Evolutionary conservation across 2,797 vertebrate genomes (phyloP).

Genomic region (Sus cebifrons): DNA sequence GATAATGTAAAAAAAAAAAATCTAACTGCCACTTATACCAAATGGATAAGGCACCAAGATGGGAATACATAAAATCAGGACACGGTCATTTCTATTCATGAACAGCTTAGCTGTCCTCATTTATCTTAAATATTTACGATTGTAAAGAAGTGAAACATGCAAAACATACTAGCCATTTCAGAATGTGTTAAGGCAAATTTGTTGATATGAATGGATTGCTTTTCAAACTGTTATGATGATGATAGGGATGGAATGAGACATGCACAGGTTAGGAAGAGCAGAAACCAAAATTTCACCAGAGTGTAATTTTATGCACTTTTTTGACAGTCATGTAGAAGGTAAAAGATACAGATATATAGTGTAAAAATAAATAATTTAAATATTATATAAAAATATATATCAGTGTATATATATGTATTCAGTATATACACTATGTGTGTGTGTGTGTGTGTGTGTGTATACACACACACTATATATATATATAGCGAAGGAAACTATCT

Average conservation of each 20-base stretch:
- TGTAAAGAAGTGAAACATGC: conserved; percentile 61
- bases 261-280: not conserved
- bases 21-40: conserved; percentile 62
- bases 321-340: not conserved
- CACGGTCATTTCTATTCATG: conserved; percentile 57
- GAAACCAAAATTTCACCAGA: not conserved
- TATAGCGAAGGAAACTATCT: not conserved
- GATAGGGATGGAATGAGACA: not conserved
- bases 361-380: not conserved
- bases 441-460: no score
- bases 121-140: conserved; percentile 72
- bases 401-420: no score
- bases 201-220: conserved; percentile 59
- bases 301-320: not conserved
- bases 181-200: not conserved
- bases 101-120: conserved; percentile 65
- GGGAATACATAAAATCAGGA: conserved; percentile 58
- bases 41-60: conserved; percentile 40
- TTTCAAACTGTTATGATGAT: conserved; percentile 8
- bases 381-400: not conserved
- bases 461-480: not conserved
- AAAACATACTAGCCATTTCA: conserved; percentile 16
- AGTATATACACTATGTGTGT: no score
- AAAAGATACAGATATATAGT: not conserved
- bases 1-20: conserved; percentile 36